phyloP scores from a whole-genome alignment of 2,113 vertebrate species.

The Trinectes maculatus region DNA sequence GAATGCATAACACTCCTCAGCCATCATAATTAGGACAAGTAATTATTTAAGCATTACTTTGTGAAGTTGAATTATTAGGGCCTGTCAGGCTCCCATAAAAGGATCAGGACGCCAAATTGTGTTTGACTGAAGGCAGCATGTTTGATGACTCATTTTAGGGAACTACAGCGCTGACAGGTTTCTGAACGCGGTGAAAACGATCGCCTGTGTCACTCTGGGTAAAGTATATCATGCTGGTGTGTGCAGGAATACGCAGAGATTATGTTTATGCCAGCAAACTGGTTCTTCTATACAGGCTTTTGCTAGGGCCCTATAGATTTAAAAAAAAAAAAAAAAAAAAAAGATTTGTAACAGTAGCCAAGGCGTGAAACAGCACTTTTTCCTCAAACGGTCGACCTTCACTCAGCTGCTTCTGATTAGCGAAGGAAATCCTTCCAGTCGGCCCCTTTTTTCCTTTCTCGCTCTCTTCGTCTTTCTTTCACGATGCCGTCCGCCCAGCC shows the following conservation, averaged over 20 bases:
- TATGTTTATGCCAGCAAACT: too few relatives aligned
- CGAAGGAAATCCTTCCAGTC: constrained; percentile 65
- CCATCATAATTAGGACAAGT: constrained; percentile 88
- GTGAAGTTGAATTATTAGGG: constrained; percentile 84
- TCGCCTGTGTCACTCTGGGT: background rate
- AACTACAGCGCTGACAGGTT: constrained; percentile 31
- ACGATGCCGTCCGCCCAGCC: constrained; percentile 42
- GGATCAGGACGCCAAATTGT: constrained; percentile 69
- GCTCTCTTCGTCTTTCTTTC: constrained; percentile 41
- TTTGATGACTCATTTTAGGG: constrained; percentile 69
- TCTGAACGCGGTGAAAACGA: constrained; percentile 20
- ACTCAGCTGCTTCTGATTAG: constrained; percentile 77
- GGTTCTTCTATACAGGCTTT: background rate
- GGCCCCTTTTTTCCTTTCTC: constrained; percentile 22
- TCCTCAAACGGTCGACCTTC: constrained; percentile 50
- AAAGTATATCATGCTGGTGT: constrained; percentile 1
- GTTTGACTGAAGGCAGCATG: constrained; percentile 60
- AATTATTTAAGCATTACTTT: constrained; percentile 88
- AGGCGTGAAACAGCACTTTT: constrained; percentile 68
- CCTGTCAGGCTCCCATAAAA: constrained; percentile 69
- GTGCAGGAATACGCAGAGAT: background rate
- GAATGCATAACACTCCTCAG: constrained; percentile 84
- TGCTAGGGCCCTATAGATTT: too few relatives aligned
- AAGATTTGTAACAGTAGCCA: constrained; percentile 25
- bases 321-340: constrained; percentile 29